Evolutionary conservation across 2,113 vertebrate species (phyloP).

Genomic region (Catagonus wagneri): DNA sequence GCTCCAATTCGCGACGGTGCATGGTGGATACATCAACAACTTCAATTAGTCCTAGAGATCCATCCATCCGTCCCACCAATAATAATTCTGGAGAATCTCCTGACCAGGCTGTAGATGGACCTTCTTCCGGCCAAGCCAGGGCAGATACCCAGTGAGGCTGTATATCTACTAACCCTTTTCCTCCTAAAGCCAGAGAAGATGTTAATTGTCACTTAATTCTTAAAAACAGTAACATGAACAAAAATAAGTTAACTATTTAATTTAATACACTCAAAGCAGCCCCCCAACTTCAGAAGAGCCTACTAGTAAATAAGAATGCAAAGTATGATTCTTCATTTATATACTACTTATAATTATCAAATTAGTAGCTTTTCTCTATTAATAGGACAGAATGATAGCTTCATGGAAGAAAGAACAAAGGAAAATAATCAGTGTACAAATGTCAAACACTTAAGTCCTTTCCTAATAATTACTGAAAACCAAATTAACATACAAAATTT

Average conservation of each 20-base stretch:
- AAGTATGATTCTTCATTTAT: conserved; percentile 16
- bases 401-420: conserved; percentile 18
- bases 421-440: conserved; percentile 47
- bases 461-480: conserved; percentile 50
- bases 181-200: conserved; percentile 88
- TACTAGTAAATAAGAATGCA: conserved; percentile 10
- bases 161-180: conserved; percentile 94
- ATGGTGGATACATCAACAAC: conserved; percentile 93
- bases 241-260: conserved; percentile 41
- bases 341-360: neutral
- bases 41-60: conserved; percentile 95
- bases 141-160: conserved; percentile 99
- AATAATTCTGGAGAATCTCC: conserved; percentile 94
- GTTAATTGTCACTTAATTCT: conserved; percentile 58
- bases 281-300: neutral
- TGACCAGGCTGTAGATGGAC: conserved; percentile 90
- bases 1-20: conserved; percentile 94
- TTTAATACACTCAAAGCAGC: conserved; percentile 45
- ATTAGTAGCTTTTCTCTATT: neutral
- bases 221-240: conserved; percentile 14
- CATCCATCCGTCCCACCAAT: conserved; percentile 97
- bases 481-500: conserved; percentile 47
- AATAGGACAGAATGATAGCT: conserved; percentile 30
- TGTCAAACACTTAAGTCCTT: conserved; percentile 32
- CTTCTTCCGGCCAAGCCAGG: conserved; percentile 94